Base-by-base conservation (phyloP, 2,113 vertebrate genomes). In the Prionailurus bengalensis region DNA sequence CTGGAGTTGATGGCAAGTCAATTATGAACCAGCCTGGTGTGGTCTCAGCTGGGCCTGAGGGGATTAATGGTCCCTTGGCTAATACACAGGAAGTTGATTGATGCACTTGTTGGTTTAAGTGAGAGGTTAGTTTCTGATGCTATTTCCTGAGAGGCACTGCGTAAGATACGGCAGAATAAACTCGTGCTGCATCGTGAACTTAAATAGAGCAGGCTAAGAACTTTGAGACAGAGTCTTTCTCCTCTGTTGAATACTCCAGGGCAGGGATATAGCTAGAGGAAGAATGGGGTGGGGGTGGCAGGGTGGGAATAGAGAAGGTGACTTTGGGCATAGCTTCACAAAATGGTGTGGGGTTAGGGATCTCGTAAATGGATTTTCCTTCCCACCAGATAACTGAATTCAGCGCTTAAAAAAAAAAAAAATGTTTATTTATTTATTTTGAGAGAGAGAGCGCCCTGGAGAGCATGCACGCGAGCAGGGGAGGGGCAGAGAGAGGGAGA, bases 131-230 rank as follows among this genome's bases (percentile, higher is more conserved):
- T 68, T 45, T 91, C 79, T 14, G 51, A 63, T 78, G 91, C 51
- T 25, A 0, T 61, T 87, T 95, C 78, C 71, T 21, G n/a, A 42
- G 55, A 25, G 16, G 27, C 53, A 23, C 48, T 19, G 29, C 78
- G 4, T 27, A 36, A 48, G 79, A 53, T 14, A 1, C 0, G 33
- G 80, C 39, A 29, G 55, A 31, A n/a, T 73, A 71, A 66, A 42
- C 16, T 3, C 7, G 0, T 3, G 45, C 27, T 10, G 39, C 31
- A 0, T 17, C 36, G 7, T 70, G 36, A 16, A 42, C 16, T 29
- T 70, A 58, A 68, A 5, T 12, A 15, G 80, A 82, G 51, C 70
- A 29, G 29, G 25, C 4, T 27, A 7, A 31, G 91, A 66, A 21
- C 70, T 83, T 74, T 7, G n/a, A 96, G 66, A 36, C 8, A 0